Conservation (phyloP, 2,797 vertebrate species). For the Sebastes hopkinsi region DNA sequence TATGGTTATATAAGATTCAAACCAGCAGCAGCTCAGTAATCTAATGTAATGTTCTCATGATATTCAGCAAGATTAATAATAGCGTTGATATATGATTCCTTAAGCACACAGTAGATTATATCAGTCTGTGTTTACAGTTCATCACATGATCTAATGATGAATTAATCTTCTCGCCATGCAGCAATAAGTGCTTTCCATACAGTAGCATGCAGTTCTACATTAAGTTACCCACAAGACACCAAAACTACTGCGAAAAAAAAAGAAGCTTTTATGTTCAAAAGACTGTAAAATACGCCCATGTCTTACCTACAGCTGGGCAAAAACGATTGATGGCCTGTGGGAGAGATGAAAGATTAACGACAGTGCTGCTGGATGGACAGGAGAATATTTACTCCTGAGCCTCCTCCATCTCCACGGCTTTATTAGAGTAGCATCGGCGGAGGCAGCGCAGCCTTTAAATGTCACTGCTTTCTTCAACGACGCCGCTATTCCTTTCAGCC, state of each 20-base stretch:
- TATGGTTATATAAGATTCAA: constrained; percentile 19
- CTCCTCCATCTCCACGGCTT: constrained; percentile 45
- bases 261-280: not conserved
- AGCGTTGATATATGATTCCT: constrained; percentile 7
- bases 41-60: constrained; percentile 13
- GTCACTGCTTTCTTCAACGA: constrained; percentile 68
- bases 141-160: constrained; percentile 44
- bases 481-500: constrained; percentile 48
- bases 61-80: not conserved
- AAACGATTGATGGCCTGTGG: constrained; percentile 24
- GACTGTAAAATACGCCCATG: not conserved
- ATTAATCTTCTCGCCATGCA: constrained; percentile 28
- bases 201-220: not conserved
- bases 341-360: constrained; percentile 57
- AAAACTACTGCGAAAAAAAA: not conserved
- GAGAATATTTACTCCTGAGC: constrained; percentile 63
- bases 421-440: constrained; percentile 51
- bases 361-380: constrained; percentile 17
- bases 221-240: not conserved
- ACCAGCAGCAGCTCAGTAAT: constrained; percentile 20
- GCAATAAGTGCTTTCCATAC: not conserved
- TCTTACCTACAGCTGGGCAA: not conserved
- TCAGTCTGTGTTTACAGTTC: constrained; percentile 39
- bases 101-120: constrained; percentile 22
- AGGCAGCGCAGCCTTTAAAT: constrained; percentile 61